Evolutionary conservation across 2,113 vertebrate species (phyloP).

Genomic region (Columba livia): DNA sequence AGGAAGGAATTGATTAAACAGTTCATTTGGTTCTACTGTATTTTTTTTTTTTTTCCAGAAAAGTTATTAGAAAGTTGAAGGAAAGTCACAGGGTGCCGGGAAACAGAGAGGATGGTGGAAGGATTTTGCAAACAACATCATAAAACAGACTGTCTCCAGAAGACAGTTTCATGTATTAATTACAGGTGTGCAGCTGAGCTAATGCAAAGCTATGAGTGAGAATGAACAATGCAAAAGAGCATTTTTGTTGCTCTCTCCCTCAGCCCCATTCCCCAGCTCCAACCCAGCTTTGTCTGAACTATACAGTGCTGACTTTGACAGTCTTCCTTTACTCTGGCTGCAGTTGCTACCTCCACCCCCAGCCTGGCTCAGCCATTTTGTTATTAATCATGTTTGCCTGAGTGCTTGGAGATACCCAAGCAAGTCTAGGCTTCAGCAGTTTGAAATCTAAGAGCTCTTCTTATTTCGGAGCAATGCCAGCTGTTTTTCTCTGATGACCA

Average conservation of each 20-base stretch:
- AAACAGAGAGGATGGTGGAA: slow-evolving; percentile 23
- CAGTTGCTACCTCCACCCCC: not conserved
- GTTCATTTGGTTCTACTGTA: not conserved
- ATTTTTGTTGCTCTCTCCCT: not conserved
- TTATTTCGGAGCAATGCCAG: not conserved
- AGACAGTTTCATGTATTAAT: slow-evolving; percentile 45
- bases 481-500: not conserved
- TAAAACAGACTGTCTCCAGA: slow-evolving; percentile 6
- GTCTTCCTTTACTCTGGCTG: not conserved
- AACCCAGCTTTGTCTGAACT: not conserved
- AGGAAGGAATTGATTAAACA: not conserved
- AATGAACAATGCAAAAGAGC: not conserved
- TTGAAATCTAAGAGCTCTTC: slow-evolving; percentile 6
- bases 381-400: slow-evolving; percentile 1
- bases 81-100: slow-evolving; percentile 60
- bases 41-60: not conserved
- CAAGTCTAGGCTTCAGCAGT: not conserved
- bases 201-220: not conserved
- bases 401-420: not conserved
- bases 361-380: not conserved
- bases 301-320: not conserved
- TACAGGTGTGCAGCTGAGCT: slow-evolving; percentile 49
- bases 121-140: slow-evolving; percentile 11
- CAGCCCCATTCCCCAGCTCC: not conserved
- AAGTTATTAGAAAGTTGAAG: slow-evolving; percentile 49